Evolutionary conservation across 2,113 vertebrate species (phyloP), one percentile per base, ranked within the genome.

Genomic region (Romanogobio albipinnatus): DNA sequence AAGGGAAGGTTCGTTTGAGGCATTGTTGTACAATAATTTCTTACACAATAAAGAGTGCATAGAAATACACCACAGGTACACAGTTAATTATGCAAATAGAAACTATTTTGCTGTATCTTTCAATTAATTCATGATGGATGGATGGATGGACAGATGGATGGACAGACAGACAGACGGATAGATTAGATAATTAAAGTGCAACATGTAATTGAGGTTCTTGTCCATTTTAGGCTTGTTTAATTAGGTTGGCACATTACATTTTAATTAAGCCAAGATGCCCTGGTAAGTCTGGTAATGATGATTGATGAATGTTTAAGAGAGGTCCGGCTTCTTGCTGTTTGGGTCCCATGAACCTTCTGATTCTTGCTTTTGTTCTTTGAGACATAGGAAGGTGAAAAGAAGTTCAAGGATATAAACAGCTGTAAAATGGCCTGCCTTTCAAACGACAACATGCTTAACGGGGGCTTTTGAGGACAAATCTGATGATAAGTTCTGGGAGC

Each of bases 141-240:
- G 13, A 19, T 17, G 51, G 53, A 56, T 56, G 51, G 14, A 56
- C 17, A 15, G 14, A 19, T 56, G 15, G 51, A 56, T 17, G 3
- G 51, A 19, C 7, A 5, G 39, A 39, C 6, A 17, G 17, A 58
- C 2, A 8, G 17, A 56, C 5, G 36, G 36, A 39, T 3, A 59
- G 22, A 59, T 22, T n/a, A 89, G 86, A 93, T 93, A 92, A 91
- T 87, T 90, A 86, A 82, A 86, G 84, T 85, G 76, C 88, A 86
- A 86, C 82, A 76, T 87, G 92, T 92, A 92, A 94, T 93, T 92
- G 91, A 93, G 92, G 90, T 92, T 93, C 89, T 90, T 89, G 89
- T 91, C 92, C 83, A 88, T 92, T 88, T 87, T 88, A 87, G 92
- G 88, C 86, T 61, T 53, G 45, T 87, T 86, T 92, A 76, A 73